These are phyloP conservation scores for Xenotilapia leptura DNA, from an alignment of 2,113 vertebrate genomes.

Conservation along the genomic window DNA sequence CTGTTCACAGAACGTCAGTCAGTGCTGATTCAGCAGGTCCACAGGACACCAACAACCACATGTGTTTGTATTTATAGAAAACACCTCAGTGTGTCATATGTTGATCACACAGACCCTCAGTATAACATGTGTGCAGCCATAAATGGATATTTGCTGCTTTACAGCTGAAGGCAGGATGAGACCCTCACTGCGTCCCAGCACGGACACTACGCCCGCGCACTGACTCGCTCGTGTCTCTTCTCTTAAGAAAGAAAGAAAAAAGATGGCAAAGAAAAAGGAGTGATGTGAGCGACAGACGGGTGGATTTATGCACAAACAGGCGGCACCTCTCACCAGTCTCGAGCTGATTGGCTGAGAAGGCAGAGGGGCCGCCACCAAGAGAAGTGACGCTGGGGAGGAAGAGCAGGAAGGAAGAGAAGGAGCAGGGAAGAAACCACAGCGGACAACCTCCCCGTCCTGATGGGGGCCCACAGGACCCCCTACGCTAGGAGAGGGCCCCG, in stretches of 20 bases:
- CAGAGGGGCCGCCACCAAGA: conserved; percentile 67
- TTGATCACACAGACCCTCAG: not conserved
- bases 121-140: not conserved
- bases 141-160: not conserved
- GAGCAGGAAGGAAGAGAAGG: conserved; percentile 59
- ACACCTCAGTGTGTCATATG: not conserved
- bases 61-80: not conserved
- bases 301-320: conserved; percentile 31
- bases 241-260: not conserved
- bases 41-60: not conserved
- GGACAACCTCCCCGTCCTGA: conserved; percentile 54
- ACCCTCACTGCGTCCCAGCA: not conserved
- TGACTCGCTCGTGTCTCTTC: not conserved
- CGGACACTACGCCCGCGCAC: not conserved
- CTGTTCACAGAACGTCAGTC: not conserved
- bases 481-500: conserved; percentile 38
- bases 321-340: conserved; percentile 74
- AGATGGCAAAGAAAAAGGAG: not conserved
- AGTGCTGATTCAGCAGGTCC: not conserved
- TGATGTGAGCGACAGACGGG: not conserved
- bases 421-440: conserved; percentile 55
- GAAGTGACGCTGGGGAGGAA: conserved; percentile 54
- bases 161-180: not conserved
- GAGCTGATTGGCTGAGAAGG: conserved; percentile 67
- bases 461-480: conserved; percentile 54